Conservation (phyloP, 2,888 invertebrate genomes). For the Anticlea derivata region DNA sequence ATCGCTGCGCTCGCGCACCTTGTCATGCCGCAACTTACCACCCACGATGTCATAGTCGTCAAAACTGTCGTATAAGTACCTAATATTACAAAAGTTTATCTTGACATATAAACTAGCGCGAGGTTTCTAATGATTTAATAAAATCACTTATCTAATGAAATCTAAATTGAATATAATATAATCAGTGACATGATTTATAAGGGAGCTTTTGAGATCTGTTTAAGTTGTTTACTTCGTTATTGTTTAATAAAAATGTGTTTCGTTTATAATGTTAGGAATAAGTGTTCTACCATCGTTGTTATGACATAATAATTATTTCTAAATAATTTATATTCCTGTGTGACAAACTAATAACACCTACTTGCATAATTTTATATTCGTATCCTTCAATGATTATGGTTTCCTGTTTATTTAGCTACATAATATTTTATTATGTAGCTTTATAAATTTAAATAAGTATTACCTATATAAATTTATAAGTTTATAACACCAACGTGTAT, state of each 20-base stretch:
- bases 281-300: not conserved
- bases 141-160: too few species aligned
- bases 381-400: constrained; percentile 42
- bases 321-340: constrained; percentile 12
- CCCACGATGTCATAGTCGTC: constrained; percentile 49
- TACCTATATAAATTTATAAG: too few species aligned
- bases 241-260: too few species aligned
- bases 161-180: too few species aligned
- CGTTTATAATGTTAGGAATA: not conserved
- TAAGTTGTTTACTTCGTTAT: too few species aligned
- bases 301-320: constrained; percentile 10
- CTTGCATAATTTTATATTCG: constrained; percentile 24
- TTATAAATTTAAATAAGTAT: too few species aligned
- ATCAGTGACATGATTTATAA: not conserved
- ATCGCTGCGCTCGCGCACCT: constrained; percentile 51
- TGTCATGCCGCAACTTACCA: constrained; percentile 53
- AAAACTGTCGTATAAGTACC: constrained; percentile 27
- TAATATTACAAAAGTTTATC: not conserved
- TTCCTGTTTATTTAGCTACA: constrained; percentile 48
- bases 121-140: too few species aligned
- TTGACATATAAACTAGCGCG: too few species aligned
- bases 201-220: not conserved
- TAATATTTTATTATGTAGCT: not conserved
- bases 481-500: too few species aligned
- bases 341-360: constrained; percentile 8